phyloP scores from a whole-genome alignment of 2,888 invertebrate genomes.

The Deroplatys truncata region DNA sequence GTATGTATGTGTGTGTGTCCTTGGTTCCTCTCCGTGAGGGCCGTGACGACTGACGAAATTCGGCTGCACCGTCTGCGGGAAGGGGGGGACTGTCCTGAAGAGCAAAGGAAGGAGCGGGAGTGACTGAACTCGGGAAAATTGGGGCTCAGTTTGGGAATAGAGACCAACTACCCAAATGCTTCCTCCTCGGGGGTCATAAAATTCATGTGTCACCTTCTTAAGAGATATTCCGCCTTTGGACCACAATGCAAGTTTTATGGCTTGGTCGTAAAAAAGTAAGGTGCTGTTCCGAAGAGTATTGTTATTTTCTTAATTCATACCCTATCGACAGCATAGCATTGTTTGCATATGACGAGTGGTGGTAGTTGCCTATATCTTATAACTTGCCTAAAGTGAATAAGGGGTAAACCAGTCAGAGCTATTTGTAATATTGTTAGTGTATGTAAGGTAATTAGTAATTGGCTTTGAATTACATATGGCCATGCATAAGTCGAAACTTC shows the following conservation, averaged over 20 bases:
- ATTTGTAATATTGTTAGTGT: too few relatives aligned
- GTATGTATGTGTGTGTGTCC: constrained; percentile 19
- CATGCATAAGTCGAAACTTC: too few relatives aligned
- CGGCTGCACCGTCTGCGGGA: neutral
- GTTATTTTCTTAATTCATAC: neutral
- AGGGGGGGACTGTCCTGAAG: neutral
- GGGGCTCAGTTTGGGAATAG: constrained; percentile 6
- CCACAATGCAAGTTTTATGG: neutral
- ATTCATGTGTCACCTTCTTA: neutral
- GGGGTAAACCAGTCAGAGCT: too few relatives aligned
- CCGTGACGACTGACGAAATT: constrained; percentile 14
- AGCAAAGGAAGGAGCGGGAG: neutral
- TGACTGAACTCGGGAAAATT: neutral
- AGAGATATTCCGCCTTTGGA: neutral
- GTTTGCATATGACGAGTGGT: too few relatives aligned
- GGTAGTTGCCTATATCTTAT: too few relatives aligned
- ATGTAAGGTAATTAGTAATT: too few relatives aligned
- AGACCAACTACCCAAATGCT: neutral
- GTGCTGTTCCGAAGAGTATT: neutral
- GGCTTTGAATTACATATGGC: too few relatives aligned
- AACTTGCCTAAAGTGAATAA: too few relatives aligned
- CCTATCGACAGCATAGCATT: too few relatives aligned
- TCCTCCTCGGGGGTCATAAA: neutral
- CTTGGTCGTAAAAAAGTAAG: neutral
- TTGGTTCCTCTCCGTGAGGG: constrained; percentile 17